Percentiles rank a stretch among this genome's conserved stretches.
These are phyloP conservation scores for Danio aesculapii DNA, from an alignment of 2,797 vertebrate genomes.

Conservation along the genomic window DNA sequence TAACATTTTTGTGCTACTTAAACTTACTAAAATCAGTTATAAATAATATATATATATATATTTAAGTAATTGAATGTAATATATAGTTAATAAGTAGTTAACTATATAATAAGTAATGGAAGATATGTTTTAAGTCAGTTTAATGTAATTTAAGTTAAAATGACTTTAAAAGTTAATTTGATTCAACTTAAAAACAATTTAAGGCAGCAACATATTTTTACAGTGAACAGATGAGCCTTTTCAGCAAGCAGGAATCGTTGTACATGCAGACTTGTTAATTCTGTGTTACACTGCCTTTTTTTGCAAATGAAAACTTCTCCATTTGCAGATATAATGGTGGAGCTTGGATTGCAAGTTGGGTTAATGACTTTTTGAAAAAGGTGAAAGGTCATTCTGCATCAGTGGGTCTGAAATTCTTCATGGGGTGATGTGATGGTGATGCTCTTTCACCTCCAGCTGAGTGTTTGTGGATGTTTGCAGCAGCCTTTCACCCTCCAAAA, in stretches of 20 bases:
- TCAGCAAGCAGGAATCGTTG: conserved; percentile 30
- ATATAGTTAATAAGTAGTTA: no score
- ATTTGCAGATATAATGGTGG: conserved; percentile 20
- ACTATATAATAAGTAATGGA: no score
- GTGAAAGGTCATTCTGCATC: conserved; percentile 7
- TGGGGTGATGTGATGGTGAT: not conserved
- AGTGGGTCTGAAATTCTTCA: conserved; percentile 26
- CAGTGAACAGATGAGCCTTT: not conserved
- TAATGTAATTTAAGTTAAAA: no score
- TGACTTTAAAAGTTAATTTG: no score
- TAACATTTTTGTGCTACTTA: no score
- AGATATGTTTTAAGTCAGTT: no score
- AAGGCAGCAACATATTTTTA: not conserved
- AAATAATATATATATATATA: no score
- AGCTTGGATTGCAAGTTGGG: conserved; percentile 18
- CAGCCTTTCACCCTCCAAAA: conserved; percentile 37
- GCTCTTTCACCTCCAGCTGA: conserved; percentile 21
- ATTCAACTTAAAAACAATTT: no score
- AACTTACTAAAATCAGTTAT: no score
- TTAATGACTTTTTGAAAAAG: conserved; percentile 1
- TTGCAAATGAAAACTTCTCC: not conserved
- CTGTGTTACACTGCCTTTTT: conserved; percentile 31
- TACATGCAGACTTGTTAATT: conserved; percentile 11
- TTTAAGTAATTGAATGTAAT: no score
- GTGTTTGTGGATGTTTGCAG: conserved; percentile 45